phyloP scores from a whole-genome alignment of 2,888 invertebrate genomes.

The Rosalia funebris region DNA sequence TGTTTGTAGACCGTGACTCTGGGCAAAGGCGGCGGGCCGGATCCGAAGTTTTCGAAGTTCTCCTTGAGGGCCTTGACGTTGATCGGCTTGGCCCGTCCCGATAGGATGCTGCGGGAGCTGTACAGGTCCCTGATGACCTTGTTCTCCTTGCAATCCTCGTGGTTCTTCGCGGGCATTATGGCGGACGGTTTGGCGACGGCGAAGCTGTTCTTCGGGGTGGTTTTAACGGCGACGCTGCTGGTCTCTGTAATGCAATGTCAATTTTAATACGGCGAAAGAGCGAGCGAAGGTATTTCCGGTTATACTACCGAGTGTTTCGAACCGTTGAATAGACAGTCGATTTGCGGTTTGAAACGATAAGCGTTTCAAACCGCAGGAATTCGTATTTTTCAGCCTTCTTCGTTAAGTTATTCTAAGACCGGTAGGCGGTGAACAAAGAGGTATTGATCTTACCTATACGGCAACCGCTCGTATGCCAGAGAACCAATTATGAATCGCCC shows the following conservation, averaged over 20 bases:
- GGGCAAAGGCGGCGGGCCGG: conserved; percentile 37
- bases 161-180: background rate
- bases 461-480: no score
- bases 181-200: background rate
- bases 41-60: conserved; percentile 65
- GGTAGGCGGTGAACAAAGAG: no score
- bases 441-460: no score
- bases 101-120: conserved; percentile 21
- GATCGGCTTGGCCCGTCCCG: conserved; percentile 48
- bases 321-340: no score
- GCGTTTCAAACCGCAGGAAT: no score
- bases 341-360: no score
- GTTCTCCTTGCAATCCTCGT: conserved; percentile 23
- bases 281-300: no score
- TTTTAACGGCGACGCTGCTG: background rate
- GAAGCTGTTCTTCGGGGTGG: background rate
- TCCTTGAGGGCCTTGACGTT: conserved; percentile 70
- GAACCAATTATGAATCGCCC: no score
- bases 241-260: conserved; percentile 14
- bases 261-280: no score
- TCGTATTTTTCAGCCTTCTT: no score
- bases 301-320: no score
- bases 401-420: no score
- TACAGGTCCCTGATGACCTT: conserved; percentile 23
- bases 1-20: conserved; percentile 38